phyloP scores from a whole-genome alignment of 2,113 vertebrate genomes.

The Petromus typicus region DNA sequence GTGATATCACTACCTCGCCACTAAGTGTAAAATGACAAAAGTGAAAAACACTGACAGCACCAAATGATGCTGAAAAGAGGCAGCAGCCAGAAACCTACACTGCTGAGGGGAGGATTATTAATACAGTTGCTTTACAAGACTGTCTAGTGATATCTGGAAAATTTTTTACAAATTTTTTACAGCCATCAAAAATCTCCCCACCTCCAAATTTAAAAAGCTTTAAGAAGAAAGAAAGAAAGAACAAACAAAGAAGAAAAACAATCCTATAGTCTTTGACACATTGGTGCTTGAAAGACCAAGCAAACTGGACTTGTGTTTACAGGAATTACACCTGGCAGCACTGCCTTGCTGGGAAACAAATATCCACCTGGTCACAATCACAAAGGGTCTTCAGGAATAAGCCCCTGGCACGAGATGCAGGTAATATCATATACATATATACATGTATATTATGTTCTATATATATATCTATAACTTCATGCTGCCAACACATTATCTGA shows the following conservation, averaged over 20 bases:
- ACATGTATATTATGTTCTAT: too few relatives aligned
- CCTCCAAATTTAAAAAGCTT: slow-evolving; percentile 5
- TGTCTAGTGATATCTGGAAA: neutral
- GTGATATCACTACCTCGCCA: neutral
- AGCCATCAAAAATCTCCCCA: neutral
- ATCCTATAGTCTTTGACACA: neutral
- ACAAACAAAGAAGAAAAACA: neutral
- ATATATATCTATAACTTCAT: neutral
- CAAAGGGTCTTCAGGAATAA: neutral
- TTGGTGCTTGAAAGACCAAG: neutral
- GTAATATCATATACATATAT: too few relatives aligned
- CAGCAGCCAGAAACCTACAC: neutral
- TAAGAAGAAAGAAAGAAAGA: neutral
- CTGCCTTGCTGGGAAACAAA: neutral
- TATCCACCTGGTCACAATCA: neutral
- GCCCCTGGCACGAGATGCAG: neutral
- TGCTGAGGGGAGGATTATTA: neutral
- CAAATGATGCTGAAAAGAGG: neutral
- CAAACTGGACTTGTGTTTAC: neutral
- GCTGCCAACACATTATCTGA: neutral
- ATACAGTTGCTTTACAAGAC: neutral
- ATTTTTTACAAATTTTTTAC: slow-evolving; percentile 27
- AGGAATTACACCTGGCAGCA: neutral
- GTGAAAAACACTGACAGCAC: neutral
- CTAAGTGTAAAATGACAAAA: neutral